These are phyloP conservation scores for Barypeithes pellucidus DNA, from an alignment of 2,888 invertebrate genomes.

Conservation along the genomic window DNA sequence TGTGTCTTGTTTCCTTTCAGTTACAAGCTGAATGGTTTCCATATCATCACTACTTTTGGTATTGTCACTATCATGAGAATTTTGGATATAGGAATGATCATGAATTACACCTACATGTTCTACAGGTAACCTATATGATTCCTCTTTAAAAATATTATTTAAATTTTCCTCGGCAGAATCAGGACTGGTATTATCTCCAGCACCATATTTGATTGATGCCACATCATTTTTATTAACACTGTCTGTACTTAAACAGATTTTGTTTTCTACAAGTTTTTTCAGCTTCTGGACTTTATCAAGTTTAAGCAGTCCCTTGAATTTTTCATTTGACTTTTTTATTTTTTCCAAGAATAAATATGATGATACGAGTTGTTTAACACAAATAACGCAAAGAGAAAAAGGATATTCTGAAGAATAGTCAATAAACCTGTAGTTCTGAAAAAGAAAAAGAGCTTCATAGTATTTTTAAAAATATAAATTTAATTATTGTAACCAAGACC, in stretches of 20 bases:
- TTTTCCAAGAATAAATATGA: conserved; percentile 23
- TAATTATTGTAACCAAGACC: no score
- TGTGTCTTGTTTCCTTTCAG: background rate
- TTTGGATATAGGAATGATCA: conserved; percentile 17
- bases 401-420: background rate
- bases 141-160: background rate
- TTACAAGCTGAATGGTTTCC: background rate
- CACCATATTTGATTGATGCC: background rate
- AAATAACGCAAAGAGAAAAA: conserved; percentile 1
- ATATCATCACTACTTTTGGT: background rate
- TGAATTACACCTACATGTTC: background rate
- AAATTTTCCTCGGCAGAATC: background rate
- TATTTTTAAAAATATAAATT: no score
- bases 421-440: conserved; percentile 4
- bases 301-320: background rate
- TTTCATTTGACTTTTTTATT: conserved; percentile 11
- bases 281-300: background rate
- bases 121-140: background rate
- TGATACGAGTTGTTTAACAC: background rate
- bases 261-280: background rate
- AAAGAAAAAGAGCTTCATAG: background rate
- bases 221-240: background rate
- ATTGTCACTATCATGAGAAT: background rate
- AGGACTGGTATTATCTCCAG: background rate
- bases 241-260: background rate